These are phyloP conservation scores for Falcaria lacertinaria DNA, from an alignment of 2,888 invertebrate genomes.

Conservation along the genomic window DNA sequence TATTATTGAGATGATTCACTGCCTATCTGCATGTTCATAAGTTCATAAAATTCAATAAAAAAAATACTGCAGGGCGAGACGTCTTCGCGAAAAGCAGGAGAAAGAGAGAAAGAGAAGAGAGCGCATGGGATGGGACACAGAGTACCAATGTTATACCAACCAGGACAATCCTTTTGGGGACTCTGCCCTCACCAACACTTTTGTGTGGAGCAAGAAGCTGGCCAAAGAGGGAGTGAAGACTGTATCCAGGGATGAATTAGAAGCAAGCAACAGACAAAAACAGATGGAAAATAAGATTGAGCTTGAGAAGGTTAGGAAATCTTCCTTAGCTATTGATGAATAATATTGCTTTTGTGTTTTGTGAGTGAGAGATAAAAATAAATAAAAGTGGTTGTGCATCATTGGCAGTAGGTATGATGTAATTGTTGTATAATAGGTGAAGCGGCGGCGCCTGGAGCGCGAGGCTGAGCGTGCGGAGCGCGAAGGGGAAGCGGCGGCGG, in stretches of 20 bases:
- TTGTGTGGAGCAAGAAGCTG: slow-evolving; percentile 98
- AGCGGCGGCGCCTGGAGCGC: slow-evolving; percentile 92
- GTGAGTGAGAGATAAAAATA: neutral
- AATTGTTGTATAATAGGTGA: no score
- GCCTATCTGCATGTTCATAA: no score
- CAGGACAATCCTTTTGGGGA: slow-evolving; percentile 99
- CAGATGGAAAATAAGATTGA: slow-evolving; percentile 95
- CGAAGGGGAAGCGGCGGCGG: slow-evolving; percentile 87
- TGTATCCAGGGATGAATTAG: slow-evolving; percentile 88
- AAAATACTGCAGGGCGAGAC: slow-evolving; percentile 72
- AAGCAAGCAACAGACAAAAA: slow-evolving; percentile 89
- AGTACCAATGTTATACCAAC: slow-evolving; percentile 98
- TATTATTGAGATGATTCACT: no score
- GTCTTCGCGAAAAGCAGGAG: slow-evolving; percentile 93
- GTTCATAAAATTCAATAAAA: neutral
- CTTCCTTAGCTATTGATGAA: neutral
- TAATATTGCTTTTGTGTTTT: neutral
- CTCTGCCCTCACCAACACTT: slow-evolving; percentile 94
- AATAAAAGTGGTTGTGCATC: no score
- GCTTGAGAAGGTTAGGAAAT: slow-evolving; percentile 86
- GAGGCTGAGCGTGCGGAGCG: slow-evolving; percentile 91
- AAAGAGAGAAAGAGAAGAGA: slow-evolving; percentile 93
- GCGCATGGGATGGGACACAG: slow-evolving; percentile 98
- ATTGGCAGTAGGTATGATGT: no score
- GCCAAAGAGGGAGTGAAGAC: slow-evolving; percentile 94